Base-by-base conservation (phyloP, 2,888 invertebrate species). In the Trissolcus brochymenae region DNA sequence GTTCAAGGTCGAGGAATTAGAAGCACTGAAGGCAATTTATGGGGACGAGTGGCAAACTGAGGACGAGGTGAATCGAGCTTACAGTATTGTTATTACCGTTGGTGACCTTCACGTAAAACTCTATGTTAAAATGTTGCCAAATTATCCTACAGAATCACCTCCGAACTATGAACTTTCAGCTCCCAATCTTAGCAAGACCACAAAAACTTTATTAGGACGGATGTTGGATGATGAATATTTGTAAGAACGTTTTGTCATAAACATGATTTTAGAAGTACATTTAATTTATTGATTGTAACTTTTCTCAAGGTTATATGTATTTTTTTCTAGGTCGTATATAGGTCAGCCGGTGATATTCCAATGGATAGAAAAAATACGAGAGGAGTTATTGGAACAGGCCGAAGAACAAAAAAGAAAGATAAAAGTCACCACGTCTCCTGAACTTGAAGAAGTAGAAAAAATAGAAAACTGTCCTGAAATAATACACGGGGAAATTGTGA, bases 301-400 rank as follows among this genome's bases (percentile, higher is more conserved):
- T 49, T 14, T 49, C n/a, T n/a, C 6, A 49, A 49, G 49, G 6
- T 49, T 1, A n/a, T 49, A n/a, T n/a, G n/a, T n/a, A 49, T 2
- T n/a, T 49, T n/a, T 46, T 76, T 70, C 14, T 89, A 94, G 94
- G 84, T 92, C 93, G 66, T 92, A 93, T 85, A 84, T 92, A 73
- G 95, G 95, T 40, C 92, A 93, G 87, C 92, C 92, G 79, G 92
- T 95, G 2, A 89, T 95, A 35, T 95, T 92, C 86, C 92, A 94
- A 82, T 95, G 95, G 94, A 93, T 94, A 11, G 95, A 95, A 85
- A 92, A 91, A 86, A 91, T 95, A 67, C 90, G 94, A 84, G 94
- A 94, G 87, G 90, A 92, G 17, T 35, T 70, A 19, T 29, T 55
- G 2, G 54, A 59, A 21, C 21, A 68, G 54, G 60, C 29, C 54